These are phyloP conservation scores for Eurytoma californica DNA, from an alignment of 2,888 invertebrate genomes.

Conservation along the genomic window DNA sequence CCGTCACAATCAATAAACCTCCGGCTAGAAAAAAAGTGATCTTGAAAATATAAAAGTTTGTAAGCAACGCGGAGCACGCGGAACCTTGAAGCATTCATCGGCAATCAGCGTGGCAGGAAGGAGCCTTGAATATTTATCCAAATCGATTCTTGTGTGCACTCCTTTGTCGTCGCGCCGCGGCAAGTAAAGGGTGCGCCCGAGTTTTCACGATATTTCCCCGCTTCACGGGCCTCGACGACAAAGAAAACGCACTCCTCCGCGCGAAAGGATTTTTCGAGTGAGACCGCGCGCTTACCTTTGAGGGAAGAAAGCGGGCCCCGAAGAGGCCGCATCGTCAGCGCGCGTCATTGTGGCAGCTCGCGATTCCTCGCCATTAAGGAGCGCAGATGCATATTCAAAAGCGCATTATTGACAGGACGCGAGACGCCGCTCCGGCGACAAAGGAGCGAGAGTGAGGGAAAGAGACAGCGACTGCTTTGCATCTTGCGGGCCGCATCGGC, in stretches of 20 bases:
- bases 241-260: slow-evolving; percentile 37
- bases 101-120: background rate
- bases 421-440: slow-evolving; percentile 34
- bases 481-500: slow-evolving; percentile 36
- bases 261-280: slow-evolving; percentile 38
- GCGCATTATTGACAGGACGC: slow-evolving; percentile 53
- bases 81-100: background rate
- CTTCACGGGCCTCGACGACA: slow-evolving; percentile 3
- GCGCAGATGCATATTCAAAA: slow-evolving; percentile 57
- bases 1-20: too few relatives aligned
- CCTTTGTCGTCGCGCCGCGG: slow-evolving; percentile 26
- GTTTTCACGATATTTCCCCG: slow-evolving; percentile 24
- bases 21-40: too few relatives aligned
- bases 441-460: slow-evolving; percentile 27
- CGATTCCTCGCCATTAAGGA: slow-evolving; percentile 52
- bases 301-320: background rate
- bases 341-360: slow-evolving; percentile 33
- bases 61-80: background rate
- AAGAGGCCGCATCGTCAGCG: slow-evolving; percentile 10
- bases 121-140: slow-evolving; percentile 52
- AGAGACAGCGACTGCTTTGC: slow-evolving; percentile 39
- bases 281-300: slow-evolving; percentile 32
- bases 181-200: slow-evolving; percentile 4
- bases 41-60: background rate
- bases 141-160: slow-evolving; percentile 48